Percentiles rank a stretch among this genome's conserved stretches.
These are phyloP conservation scores for Calyptommatus sinebrachiatus DNA, from an alignment of 2,113 vertebrate genomes.

Conservation along the genomic window DNA sequence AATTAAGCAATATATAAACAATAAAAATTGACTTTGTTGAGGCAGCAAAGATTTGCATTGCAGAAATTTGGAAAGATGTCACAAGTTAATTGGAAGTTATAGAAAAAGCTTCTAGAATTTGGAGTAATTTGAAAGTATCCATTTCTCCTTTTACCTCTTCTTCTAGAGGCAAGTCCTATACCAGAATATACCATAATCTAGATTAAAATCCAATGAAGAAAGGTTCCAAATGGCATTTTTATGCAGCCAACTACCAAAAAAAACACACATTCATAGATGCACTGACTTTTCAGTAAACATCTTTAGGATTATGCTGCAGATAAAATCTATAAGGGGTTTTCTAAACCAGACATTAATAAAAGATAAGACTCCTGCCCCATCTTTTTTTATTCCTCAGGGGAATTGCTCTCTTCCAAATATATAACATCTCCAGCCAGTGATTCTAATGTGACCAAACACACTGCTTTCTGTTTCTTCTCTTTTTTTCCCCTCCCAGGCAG, in stretches of 20 bases:
- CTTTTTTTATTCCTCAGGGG: neutral
- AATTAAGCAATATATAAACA: neutral
- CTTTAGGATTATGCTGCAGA: neutral
- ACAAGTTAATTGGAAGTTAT: neutral
- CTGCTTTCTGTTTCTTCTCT: too few relatives aligned
- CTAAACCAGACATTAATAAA: neutral
- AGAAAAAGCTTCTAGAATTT: neutral
- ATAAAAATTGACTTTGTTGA: neutral
- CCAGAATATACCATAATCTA: too few relatives aligned
- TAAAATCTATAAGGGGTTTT: conserved; percentile 10
- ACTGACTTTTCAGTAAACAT: neutral
- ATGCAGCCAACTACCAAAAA: neutral
- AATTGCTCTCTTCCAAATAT: neutral
- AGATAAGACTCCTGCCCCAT: neutral
- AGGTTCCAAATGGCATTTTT: neutral
- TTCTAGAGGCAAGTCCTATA: too few relatives aligned
- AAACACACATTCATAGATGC: neutral
- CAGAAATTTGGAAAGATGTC: neutral
- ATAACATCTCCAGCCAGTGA: neutral
- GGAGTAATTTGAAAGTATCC: conserved; percentile 1
- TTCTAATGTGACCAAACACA: conserved; percentile 9
- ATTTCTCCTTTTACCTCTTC: neutral
- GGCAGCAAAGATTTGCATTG: neutral
- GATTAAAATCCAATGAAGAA: neutral
- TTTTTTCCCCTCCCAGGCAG: too few relatives aligned